These are phyloP conservation scores for Horisme vitalbata DNA, from an alignment of 2,888 invertebrate genomes.

Conservation along the genomic window DNA sequence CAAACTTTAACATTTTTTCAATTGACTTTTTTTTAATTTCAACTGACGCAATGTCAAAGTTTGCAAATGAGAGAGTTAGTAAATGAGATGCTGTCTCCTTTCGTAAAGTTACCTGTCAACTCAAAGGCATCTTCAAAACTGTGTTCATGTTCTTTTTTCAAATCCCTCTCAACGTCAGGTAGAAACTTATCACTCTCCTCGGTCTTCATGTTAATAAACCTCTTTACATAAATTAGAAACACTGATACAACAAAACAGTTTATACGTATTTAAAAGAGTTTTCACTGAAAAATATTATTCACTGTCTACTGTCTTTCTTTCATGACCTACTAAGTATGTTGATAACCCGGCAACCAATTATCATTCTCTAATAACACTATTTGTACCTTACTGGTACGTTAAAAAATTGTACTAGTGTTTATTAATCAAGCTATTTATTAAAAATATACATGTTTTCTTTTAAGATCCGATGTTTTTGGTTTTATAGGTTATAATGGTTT, in stretches of 20 bases:
- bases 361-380: too few species aligned
- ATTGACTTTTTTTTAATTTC: too few species aligned
- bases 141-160: constrained; percentile 48
- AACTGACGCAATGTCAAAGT: too few species aligned
- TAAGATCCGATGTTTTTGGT: constrained; percentile 1
- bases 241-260: too few species aligned
- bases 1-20: too few species aligned
- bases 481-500: neutral
- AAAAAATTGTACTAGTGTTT: too few species aligned
- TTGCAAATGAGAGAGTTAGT: too few species aligned
- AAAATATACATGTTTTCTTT: constrained; percentile 1
- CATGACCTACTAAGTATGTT: constrained; percentile 1
- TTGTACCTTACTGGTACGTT: constrained; percentile 9
- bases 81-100: too few species aligned
- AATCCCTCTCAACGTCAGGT: constrained; percentile 46
- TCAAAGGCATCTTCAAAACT: constrained; percentile 75
- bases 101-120: constrained; percentile 66
- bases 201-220: constrained; percentile 31
- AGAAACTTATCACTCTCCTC: constrained; percentile 40
- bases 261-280: too few species aligned
- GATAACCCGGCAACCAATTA: constrained; percentile 5
- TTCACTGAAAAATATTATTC: too few species aligned
- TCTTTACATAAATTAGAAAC: neutral
- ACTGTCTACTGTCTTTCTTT: too few species aligned
- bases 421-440: too few species aligned